These are phyloP conservation scores for Drosophila formosana DNA, from an alignment of 2,888 invertebrate genomes.

Conservation along the genomic window DNA sequence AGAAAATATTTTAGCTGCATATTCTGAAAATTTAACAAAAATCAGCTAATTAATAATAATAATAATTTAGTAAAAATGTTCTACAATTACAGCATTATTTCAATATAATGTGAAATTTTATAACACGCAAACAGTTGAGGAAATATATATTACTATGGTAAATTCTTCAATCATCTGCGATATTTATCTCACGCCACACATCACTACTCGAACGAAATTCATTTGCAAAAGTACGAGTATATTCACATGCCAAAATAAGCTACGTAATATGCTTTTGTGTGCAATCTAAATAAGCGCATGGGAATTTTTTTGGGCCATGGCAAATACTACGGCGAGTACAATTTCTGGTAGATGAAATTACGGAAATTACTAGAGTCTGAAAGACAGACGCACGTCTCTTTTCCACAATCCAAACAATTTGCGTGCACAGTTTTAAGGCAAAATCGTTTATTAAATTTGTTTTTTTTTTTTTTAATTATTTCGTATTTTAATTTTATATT, in stretches of 20 bases:
- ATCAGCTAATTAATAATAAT: neutral
- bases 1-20: neutral
- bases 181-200: constrained; percentile 4
- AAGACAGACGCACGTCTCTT: constrained; percentile 54
- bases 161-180: neutral
- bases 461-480: constrained; percentile 7
- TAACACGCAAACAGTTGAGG: neutral
- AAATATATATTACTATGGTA: neutral
- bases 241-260: constrained; percentile 29
- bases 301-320: constrained; percentile 66
- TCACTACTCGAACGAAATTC: constrained; percentile 1
- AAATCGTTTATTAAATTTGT: constrained; percentile 18
- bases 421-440: constrained; percentile 16
- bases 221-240: constrained; percentile 12
- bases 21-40: neutral
- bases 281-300: constrained; percentile 60
- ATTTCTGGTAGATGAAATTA: constrained; percentile 40
- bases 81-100: too few relatives aligned
- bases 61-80: too few relatives aligned
- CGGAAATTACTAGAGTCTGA: constrained; percentile 59
- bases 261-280: constrained; percentile 21
- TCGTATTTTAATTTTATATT: constrained; percentile 6
- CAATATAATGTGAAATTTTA: too few relatives aligned
- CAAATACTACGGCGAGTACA: constrained; percentile 35
- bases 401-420: constrained; percentile 31